These are phyloP conservation scores for Halichoeres trimaculatus DNA, from an alignment of 2,113 vertebrate genomes.

Conservation along the genomic window DNA sequence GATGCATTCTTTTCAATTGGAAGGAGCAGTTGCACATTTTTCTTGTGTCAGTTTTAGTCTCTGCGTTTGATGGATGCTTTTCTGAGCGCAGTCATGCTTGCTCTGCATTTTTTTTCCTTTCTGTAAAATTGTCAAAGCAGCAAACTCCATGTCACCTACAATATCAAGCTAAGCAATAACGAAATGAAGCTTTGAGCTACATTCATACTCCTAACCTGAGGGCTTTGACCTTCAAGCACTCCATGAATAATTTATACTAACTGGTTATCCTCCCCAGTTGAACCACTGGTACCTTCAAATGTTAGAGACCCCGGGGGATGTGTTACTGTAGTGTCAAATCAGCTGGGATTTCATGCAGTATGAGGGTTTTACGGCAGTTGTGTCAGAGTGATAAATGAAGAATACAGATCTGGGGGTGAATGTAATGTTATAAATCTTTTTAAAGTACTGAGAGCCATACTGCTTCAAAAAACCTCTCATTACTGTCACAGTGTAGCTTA, in stretches of 20 bases:
- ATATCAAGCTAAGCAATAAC: background rate
- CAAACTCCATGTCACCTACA: background rate
- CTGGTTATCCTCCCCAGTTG: conserved; percentile 40
- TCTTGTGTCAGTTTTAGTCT: background rate
- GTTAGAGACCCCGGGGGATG: conserved; percentile 10
- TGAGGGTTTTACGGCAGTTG: conserved; percentile 5
- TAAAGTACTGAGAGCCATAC: background rate
- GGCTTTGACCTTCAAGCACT: conserved; percentile 60
- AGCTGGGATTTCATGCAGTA: conserved; percentile 4
- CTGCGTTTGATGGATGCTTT: background rate
- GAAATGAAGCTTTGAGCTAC: conserved; percentile 46
- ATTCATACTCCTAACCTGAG: conserved; percentile 45
- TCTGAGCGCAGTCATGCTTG: background rate
- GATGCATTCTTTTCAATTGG: conserved; percentile 5
- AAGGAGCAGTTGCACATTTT: conserved; percentile 3
- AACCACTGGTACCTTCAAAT: conserved; percentile 47
- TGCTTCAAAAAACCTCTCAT: background rate
- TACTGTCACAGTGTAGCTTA: background rate
- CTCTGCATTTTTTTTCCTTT: background rate
- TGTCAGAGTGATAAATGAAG: conserved; percentile 5
- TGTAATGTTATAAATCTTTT: background rate
- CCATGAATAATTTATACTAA: conserved; percentile 61
- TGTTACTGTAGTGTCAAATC: conserved; percentile 14
- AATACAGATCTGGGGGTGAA: background rate
- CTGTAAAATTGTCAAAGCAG: background rate